Evolutionary conservation across 1,140 invertebrate genomes (phyloP), one percentile per base, ranked within the genome.

Genomic region (Chymomyza costata): DNA sequence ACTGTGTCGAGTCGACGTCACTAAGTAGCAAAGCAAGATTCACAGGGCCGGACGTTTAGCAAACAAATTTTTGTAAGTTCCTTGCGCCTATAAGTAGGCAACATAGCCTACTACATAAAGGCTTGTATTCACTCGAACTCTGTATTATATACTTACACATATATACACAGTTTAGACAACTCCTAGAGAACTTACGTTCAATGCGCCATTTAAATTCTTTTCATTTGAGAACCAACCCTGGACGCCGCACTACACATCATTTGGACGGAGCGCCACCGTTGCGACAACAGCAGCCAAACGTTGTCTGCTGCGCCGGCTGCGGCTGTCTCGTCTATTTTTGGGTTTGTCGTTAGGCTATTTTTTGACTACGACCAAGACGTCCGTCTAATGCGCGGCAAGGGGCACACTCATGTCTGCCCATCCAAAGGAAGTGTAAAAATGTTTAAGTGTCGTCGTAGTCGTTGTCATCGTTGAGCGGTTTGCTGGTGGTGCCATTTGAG

Each of bases 311-410:
- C 13, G 28, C 35, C 52, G 48, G 54, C 51, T 74, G 66, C 71
- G 80, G 50, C 57, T 65, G 62, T 53, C 18, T 45, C 49, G 40
- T 47, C 55, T 66, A 66, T 66, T 66, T 66, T 66, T 40, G 71
- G 67, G n/a, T 39, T 51, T 60, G 73, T 58, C 63, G 60, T 51
- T 63, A 54, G 50, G 59, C 71, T 78, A 78, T 78, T 78, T 78
- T 78, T 55, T 71, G 38, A 62, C 41, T 78, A 10, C 6, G 45
- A 25, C 21, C 3, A 25, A 25, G 21, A 5, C 21, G 3, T 3
- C 8, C 21, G 21, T 25, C 21, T 25, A 25, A 25, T 25, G 21
- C 21, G 21, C n/a, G n/a, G n/a, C n/a, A n/a, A n/a, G n/a, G n/a
- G n/a, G n/a, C n/a, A n/a, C n/a, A n/a, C n/a, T n/a, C n/a, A n/a